These are phyloP conservation scores for Hirtodrosophila duncani DNA, from an alignment of 2,888 invertebrate genomes.

Conservation along the genomic window DNA sequence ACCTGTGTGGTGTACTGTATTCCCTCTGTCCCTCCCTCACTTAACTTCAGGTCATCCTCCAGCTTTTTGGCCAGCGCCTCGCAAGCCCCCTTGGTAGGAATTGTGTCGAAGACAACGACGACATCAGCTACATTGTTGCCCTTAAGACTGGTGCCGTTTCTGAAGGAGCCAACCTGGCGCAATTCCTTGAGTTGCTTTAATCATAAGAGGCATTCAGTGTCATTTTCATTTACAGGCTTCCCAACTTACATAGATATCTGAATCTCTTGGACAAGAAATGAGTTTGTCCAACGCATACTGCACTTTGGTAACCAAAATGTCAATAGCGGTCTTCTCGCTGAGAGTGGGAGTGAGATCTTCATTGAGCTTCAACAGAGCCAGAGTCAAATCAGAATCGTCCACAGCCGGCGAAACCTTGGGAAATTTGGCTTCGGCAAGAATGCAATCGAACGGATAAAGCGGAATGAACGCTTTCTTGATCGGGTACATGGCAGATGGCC, in stretches of 20 bases:
- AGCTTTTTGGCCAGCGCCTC: constrained; percentile 93
- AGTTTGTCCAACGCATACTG: constrained; percentile 95
- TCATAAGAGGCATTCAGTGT: not conserved
- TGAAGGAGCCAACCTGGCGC: constrained; percentile 97
- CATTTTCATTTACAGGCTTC: constrained; percentile 6
- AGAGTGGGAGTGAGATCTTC: constrained; percentile 94
- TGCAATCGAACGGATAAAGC: constrained; percentile 91
- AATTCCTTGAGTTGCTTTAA: constrained; percentile 93
- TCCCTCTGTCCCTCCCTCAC: constrained; percentile 82
- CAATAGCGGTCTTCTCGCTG: constrained; percentile 93
- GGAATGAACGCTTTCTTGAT: constrained; percentile 84
- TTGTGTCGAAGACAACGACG: constrained; percentile 96
- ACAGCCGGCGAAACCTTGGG: constrained; percentile 89
- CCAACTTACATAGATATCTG: constrained; percentile 95
- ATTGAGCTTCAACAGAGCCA: constrained; percentile 94
- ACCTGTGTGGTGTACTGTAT: constrained; percentile 79
- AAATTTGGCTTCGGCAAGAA: constrained; percentile 90
- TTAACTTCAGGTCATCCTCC: constrained; percentile 89
- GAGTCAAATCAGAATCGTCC: constrained; percentile 91
- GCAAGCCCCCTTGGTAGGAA: constrained; percentile 97
- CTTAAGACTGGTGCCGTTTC: constrained; percentile 98
- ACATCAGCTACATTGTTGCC: constrained; percentile 97
- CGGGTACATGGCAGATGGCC: constrained; percentile 82
- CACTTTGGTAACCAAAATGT: constrained; percentile 96
- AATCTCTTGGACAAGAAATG: constrained; percentile 94